Evolutionary conservation across 2,113 vertebrate species (phyloP).

Genomic region (Chaenogobius annularis): DNA sequence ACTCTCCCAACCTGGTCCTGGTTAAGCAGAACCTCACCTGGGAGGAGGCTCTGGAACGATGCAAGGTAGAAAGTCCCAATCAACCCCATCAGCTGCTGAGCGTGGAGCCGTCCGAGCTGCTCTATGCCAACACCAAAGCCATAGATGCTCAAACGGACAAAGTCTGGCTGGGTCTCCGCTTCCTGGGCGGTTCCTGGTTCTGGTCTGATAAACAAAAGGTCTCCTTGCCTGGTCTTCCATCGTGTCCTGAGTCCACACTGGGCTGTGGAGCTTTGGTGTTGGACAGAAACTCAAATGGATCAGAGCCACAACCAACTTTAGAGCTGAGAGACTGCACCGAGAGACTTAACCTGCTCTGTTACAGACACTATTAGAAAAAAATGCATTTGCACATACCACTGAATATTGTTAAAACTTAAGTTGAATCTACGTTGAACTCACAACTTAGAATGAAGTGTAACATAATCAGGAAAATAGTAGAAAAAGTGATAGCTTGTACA

Average conservation of each 20-base stretch:
- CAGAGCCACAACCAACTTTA: neutral
- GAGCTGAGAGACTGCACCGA: neutral
- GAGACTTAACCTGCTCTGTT: constrained; percentile 5
- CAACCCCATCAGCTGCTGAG: neutral
- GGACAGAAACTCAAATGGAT: neutral
- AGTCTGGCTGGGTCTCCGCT: neutral
- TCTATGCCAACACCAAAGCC: neutral
- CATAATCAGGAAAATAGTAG: neutral
- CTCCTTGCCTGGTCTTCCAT: constrained; percentile 6
- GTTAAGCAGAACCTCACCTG: neutral
- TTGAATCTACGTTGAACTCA: neutral
- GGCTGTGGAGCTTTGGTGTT: neutral
- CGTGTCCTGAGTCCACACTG: constrained; percentile 2
- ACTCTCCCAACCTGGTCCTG: neutral
- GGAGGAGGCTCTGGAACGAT: neutral
- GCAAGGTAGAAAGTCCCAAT: neutral
- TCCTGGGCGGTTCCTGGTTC: neutral
- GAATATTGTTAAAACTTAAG: neutral
- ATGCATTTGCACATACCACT: too few species aligned
- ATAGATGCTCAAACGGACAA: neutral
- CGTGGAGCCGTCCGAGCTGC: neutral
- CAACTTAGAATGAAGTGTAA: neutral
- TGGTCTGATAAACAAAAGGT: neutral
- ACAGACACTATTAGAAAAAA: neutral
- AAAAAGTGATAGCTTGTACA: neutral